Evolutionary conservation across 2,797 vertebrate genomes (phyloP).

Genomic region (Myripristis jacobus): DNA sequence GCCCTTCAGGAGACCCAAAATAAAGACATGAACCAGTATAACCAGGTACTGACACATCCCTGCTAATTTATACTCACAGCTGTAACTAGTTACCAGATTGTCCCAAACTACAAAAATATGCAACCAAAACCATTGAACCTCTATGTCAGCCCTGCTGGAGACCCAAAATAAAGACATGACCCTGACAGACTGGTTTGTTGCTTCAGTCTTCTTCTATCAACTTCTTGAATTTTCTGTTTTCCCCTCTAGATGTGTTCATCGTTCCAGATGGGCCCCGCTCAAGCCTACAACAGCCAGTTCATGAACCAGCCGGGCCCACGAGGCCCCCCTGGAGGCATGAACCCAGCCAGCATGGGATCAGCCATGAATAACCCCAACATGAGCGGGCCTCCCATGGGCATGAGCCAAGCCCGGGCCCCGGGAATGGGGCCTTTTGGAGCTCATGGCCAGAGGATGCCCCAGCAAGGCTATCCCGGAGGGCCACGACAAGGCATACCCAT

Average conservation of each 20-base stretch:
- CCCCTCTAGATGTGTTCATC: constrained; percentile 94
- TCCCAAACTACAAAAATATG: constrained; percentile 3
- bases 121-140: constrained; percentile 4
- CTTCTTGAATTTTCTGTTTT: constrained; percentile 44
- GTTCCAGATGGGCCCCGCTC: constrained; percentile 98
- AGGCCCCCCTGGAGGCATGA: constrained; percentile 95
- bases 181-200: neutral
- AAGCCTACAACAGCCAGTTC: constrained; percentile 98
- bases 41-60: constrained; percentile 86
- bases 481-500: constrained; percentile 94
- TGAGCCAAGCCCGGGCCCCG: constrained; percentile 94
- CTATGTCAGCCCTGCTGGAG: neutral
- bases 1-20: constrained; percentile 98
- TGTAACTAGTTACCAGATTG: constrained; percentile 9
- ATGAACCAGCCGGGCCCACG: constrained; percentile 97
- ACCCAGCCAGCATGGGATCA: constrained; percentile 91
- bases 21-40: constrained; percentile 99
- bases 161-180: neutral
- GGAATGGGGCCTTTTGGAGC: constrained; percentile 93
- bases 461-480: constrained; percentile 93
- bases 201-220: neutral
- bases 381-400: constrained; percentile 96
- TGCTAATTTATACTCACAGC: constrained; percentile 11
- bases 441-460: constrained; percentile 95
- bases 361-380: constrained; percentile 93